Evolutionary conservation across 2,113 vertebrate species (phyloP), one percentile per base, ranked within the genome.

Genomic region (Protomyctophum bolini): DNA sequence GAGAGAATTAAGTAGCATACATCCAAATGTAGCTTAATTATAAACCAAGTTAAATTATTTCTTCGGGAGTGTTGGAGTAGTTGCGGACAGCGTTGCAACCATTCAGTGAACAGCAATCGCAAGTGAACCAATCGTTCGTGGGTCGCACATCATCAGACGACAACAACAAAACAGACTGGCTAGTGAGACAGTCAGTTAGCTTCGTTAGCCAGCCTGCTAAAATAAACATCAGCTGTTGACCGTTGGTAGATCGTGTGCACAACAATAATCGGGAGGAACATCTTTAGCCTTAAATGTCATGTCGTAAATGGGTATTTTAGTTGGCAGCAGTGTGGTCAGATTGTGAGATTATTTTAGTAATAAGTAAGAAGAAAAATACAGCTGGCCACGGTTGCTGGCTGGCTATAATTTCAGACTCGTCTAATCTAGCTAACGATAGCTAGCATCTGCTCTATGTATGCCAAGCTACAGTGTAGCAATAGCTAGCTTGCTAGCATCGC

Each of bases 161-260:
- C 91, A 93, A 93, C 88, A 94, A 94, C 93, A 93, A 92, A 91
- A 93, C 89, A 92, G 79, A 87, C 83, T 67, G 67, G 72, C 80
- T 66, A 69, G 69, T 55, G 59, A 77, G 59, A 60, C 33, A 76
- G 83, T 79, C 33, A 81, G 87, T 69, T 89, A 91, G 91, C 88
- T 59, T 71, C 71, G 86, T 63, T 83, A 88, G 87, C 84, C 66
- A 88, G 87, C 84, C 66, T 57, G n/a, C 67, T 54, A 75, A 46
- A 70, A 80, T 82, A 86, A 89, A 75, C 87, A 70, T 61, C 70
- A 58, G 6, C 58, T 60, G 52, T 46, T 50, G 21, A 21, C 21
- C 21, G 21, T 21, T 21, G 21, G 46, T 21, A 47, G 60, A 49
- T 48, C 58, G 41, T 52, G 54, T 73, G 50, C 68, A 29, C 73